Conservation (phyloP, 2,888 invertebrate species). For the Megaustenia siamemsis region DNA sequence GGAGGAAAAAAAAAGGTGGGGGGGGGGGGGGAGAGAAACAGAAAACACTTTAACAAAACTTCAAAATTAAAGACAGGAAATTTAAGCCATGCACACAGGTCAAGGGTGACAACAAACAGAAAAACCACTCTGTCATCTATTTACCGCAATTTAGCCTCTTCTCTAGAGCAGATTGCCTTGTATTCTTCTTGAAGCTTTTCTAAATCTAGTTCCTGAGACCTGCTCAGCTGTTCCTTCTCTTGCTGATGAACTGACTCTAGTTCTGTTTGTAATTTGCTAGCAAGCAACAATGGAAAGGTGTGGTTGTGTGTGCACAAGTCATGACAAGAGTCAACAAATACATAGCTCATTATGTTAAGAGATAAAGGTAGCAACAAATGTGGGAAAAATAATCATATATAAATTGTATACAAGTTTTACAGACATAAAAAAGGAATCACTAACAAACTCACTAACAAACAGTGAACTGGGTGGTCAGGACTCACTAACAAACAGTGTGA, state of each 20-base stretch:
- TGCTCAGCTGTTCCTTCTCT: slow-evolving; percentile 44
- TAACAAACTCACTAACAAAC: too few species aligned
- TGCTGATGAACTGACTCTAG: slow-evolving; percentile 44
- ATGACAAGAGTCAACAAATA: too few species aligned
- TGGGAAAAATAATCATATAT: too few species aligned
- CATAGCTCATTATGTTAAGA: too few species aligned
- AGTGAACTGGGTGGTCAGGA: too few species aligned
- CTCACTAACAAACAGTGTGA: too few species aligned
- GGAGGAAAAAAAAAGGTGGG: too few species aligned
- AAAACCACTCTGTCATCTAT: not conserved
- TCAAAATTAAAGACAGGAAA: not conserved
- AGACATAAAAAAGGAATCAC: too few species aligned
- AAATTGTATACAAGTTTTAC: too few species aligned
- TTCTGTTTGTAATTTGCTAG: slow-evolving; percentile 54
- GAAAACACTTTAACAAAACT: not conserved
- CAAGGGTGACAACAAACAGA: slow-evolving; percentile 22
- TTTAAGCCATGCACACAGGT: not conserved
- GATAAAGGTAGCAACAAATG: too few species aligned
- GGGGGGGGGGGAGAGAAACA: not conserved
- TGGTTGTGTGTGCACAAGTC: slow-evolving; percentile 6
- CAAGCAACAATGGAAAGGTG: slow-evolving; percentile 12
- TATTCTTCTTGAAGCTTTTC: slow-evolving; percentile 49
- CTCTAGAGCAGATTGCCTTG: slow-evolving; percentile 8
- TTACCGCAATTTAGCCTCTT: slow-evolving; percentile 51
- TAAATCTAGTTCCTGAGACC: slow-evolving; percentile 51